Evolutionary conservation across 2,113 vertebrate genomes (phyloP).

Genomic region (Hepsetus odoe): DNA sequence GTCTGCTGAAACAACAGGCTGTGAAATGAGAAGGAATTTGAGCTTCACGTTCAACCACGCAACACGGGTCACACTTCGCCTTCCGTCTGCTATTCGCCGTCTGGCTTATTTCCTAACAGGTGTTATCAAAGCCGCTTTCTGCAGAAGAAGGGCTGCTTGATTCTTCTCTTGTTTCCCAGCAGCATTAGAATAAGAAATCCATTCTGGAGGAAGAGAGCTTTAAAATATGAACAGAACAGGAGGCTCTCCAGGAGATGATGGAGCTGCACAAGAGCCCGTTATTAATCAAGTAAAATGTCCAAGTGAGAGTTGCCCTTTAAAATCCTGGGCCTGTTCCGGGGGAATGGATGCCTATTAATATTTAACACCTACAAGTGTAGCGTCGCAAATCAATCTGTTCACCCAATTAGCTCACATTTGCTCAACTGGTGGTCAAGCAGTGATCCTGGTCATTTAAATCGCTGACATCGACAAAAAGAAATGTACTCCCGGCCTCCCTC

Average conservation of each 20-base stretch:
- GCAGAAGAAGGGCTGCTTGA: background rate
- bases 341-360: conserved; percentile 74
- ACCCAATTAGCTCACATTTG: conserved; percentile 73
- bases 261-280: conserved; percentile 55
- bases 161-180: background rate
- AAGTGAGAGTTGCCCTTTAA: conserved; percentile 73
- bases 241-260: conserved; percentile 57
- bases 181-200: background rate
- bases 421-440: conserved; percentile 69
- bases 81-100: no score
- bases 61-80: background rate
- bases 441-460: conserved; percentile 61
- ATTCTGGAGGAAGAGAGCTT: background rate
- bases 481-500: conserved; percentile 15
- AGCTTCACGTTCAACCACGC: background rate
- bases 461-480: conserved; percentile 54
- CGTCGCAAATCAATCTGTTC: conserved; percentile 71
- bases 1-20: background rate
- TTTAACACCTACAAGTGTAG: conserved; percentile 75
- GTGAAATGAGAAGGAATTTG: background rate
- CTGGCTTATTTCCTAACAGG: background rate
- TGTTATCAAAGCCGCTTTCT: background rate
- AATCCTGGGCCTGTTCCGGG: conserved; percentile 65
- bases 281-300: conserved; percentile 74
- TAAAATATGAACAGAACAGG: conserved; percentile 57